Evolutionary conservation across 2,888 invertebrate genomes (phyloP).

Genomic region (Exephanes ischioxanthus): DNA sequence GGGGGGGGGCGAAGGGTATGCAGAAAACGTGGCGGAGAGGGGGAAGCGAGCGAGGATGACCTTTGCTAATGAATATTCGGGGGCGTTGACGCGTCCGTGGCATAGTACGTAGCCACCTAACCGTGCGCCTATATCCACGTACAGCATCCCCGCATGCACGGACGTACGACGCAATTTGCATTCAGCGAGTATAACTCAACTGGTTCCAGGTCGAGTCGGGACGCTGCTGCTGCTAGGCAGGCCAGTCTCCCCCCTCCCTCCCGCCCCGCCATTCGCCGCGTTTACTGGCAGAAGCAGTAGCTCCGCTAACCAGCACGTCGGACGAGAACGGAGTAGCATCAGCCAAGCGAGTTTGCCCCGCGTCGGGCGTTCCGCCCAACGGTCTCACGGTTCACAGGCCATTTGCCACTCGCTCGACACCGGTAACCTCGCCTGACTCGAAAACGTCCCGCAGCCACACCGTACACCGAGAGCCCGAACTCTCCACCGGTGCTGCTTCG

Average conservation of each 20-base stretch:
- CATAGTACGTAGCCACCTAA: constrained; percentile 55
- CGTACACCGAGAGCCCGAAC: not conserved
- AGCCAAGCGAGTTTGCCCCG: constrained; percentile 20
- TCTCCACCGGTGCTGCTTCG: not conserved
- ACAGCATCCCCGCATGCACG: constrained; percentile 44
- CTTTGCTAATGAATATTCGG: constrained; percentile 67
- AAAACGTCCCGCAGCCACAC: constrained; percentile 18
- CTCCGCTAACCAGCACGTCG: not conserved
- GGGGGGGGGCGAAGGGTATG: constrained; percentile 20
- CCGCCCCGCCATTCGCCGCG: not conserved
- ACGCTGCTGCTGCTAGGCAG: constrained; percentile 19
- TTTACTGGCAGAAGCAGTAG: constrained; percentile 15
- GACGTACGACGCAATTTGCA: constrained; percentile 67
- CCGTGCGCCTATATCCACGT: constrained; percentile 53
- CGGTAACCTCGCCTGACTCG: constrained; percentile 36
- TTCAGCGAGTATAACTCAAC: constrained; percentile 67
- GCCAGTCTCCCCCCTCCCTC: not conserved
- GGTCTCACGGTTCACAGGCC: constrained; percentile 57
- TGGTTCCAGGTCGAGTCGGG: constrained; percentile 54
- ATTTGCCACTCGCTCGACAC: constrained; percentile 56
- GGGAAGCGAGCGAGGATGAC: constrained; percentile 30
- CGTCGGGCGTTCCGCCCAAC: constrained; percentile 15
- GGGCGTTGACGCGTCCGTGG: constrained; percentile 62
- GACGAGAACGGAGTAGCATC: constrained; percentile 3
- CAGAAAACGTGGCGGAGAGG: not conserved